Evolutionary conservation across 2,113 vertebrate species (phyloP).

Genomic region (Cisticola juncidis): DNA sequence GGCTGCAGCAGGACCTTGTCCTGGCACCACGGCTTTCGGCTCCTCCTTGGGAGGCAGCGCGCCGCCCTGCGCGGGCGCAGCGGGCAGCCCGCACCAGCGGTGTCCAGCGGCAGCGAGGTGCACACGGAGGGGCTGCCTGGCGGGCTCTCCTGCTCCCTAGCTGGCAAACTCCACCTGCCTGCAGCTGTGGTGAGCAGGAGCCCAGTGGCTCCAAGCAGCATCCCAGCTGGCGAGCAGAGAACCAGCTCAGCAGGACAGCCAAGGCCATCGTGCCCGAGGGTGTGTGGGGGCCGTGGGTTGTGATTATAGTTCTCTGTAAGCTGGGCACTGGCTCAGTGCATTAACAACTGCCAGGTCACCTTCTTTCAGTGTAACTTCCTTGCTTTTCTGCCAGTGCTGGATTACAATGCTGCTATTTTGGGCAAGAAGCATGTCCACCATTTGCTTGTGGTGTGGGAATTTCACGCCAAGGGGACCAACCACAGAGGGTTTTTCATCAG

Average conservation of each 20-base stretch:
- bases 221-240: background rate
- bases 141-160: background rate
- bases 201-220: no score
- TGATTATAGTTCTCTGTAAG: background rate
- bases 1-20: background rate
- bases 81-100: background rate
- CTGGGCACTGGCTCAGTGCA: background rate
- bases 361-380: background rate
- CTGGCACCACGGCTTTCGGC: background rate
- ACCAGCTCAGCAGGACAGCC: no score
- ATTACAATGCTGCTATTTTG: no score
- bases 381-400: background rate
- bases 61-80: no score
- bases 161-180: background rate
- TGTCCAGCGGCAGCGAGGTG: background rate
- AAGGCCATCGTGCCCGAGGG: background rate
- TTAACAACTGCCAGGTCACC: background rate
- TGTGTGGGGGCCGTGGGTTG: background rate
- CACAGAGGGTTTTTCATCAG: no score
- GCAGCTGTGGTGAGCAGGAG: background rate
- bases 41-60: background rate
- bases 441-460: no score
- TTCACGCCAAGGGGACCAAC: no score
- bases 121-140: background rate
- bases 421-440: no score